phyloP scores from a whole-genome alignment of 2,888 invertebrate species.

The Gnatocerus cornutus region DNA sequence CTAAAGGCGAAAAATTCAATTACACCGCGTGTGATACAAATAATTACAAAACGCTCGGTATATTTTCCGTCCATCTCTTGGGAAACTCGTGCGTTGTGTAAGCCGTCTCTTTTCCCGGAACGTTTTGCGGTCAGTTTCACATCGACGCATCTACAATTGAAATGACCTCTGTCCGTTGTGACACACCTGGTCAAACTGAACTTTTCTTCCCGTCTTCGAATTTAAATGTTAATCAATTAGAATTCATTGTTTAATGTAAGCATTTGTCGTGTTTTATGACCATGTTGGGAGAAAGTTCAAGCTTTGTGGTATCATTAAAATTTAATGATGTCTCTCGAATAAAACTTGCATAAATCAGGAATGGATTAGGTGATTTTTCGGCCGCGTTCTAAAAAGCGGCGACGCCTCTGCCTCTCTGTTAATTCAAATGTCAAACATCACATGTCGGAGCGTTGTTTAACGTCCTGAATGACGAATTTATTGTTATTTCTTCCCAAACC shows the following conservation, averaged over 20 bases:
- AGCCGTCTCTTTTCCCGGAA: no score
- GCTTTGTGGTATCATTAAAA: conserved; percentile 16
- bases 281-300: conserved; percentile 27
- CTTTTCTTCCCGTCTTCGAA: conserved; percentile 7
- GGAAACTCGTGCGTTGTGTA: no score
- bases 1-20: no score
- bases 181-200: conserved; percentile 31
- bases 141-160: not conserved
- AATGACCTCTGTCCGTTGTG: conserved; percentile 8
- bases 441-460: no score
- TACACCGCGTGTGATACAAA: no score
- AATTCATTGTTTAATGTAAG: conserved; percentile 30
- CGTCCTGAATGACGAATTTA: not conserved
- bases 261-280: conserved; percentile 30
- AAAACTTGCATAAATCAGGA: conserved; percentile 20
- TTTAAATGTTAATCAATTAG: conserved; percentile 31
- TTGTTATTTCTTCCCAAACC: conserved; percentile 4
- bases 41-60: no score
- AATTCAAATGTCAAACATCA: not conserved
- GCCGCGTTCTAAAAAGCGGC: not conserved
- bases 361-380: not conserved
- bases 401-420: not conserved
- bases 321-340: conserved; percentile 5
- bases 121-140: not conserved
- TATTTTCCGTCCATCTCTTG: no score